phyloP scores from a whole-genome alignment of 2,888 invertebrate genomes.

The Ophion obscuratus region DNA sequence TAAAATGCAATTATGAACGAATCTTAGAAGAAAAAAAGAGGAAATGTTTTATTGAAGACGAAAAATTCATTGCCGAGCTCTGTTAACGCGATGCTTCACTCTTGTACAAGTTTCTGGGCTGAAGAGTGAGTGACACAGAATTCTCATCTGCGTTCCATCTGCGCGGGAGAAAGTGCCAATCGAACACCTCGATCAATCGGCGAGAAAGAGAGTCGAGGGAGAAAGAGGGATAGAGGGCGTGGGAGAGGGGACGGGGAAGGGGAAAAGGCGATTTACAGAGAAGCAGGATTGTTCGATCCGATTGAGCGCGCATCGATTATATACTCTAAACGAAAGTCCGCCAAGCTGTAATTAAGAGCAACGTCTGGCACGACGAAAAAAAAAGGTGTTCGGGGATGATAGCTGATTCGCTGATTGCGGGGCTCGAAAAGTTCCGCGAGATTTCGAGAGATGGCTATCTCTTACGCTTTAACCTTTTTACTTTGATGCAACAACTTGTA shows the following conservation, averaged over 20 bases:
- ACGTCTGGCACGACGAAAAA: slow-evolving; percentile 64
- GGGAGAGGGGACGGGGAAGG: not conserved
- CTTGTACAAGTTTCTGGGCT: slow-evolving; percentile 50
- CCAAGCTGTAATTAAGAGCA: slow-evolving; percentile 80
- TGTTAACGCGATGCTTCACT: slow-evolving; percentile 27
- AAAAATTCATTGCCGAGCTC: not conserved
- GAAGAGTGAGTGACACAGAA: slow-evolving; percentile 58
- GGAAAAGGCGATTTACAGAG: slow-evolving; percentile 18
- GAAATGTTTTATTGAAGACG: not conserved
- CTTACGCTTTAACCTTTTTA: too few relatives aligned
- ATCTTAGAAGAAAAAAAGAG: not conserved
- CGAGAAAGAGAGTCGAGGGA: slow-evolving; percentile 10
- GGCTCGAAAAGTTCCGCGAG: slow-evolving; percentile 3
- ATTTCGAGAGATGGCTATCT: not conserved
- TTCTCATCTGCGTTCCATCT: slow-evolving; percentile 58
- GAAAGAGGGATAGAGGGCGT: not conserved
- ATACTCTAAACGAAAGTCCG: slow-evolving; percentile 71
- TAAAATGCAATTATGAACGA: too few relatives aligned
- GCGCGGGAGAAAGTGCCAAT: slow-evolving; percentile 64
- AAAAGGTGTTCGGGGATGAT: not conserved
- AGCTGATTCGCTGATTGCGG: slow-evolving; percentile 14
- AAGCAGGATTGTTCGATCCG: slow-evolving; percentile 39
- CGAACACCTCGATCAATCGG: slow-evolving; percentile 58
- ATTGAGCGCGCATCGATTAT: slow-evolving; percentile 68
- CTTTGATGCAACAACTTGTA: too few relatives aligned